Percentiles rank a stretch among this genome's conserved stretches.
These are phyloP conservation scores for Trissoscelio sp. DNA, from an alignment of 2,888 invertebrate species.

Conservation along the genomic window DNA sequence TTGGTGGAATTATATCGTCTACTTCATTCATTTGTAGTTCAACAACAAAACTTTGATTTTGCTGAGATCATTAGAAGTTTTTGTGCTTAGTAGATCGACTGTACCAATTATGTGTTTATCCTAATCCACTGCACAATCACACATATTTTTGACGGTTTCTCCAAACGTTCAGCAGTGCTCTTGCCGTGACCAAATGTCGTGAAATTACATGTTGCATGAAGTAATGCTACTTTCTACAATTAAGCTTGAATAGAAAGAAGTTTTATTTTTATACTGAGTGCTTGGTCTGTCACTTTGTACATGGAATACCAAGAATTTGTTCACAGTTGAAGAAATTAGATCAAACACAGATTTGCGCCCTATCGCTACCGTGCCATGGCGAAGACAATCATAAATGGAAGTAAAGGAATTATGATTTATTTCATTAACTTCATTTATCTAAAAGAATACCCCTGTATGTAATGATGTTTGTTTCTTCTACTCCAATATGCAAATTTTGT, in stretches of 20 bases:
- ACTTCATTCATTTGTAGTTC: too few species aligned
- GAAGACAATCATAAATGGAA: constrained; percentile 30
- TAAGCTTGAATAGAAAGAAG: neutral
- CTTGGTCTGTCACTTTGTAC: neutral
- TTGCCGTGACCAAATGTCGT: neutral
- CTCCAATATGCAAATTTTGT: constrained; percentile 39
- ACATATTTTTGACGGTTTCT: neutral
- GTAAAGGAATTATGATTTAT: constrained; percentile 33
- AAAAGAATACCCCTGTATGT: constrained; percentile 45
- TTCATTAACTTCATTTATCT: constrained; percentile 18
- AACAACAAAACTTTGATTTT: too few species aligned
- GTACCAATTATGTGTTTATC: neutral
- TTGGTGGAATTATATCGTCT: too few species aligned
- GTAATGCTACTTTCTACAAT: neutral
- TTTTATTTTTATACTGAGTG: neutral
- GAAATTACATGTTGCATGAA: neutral
- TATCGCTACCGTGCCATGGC: constrained; percentile 37
- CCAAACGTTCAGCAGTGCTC: neutral
- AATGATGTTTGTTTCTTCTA: constrained; percentile 38
- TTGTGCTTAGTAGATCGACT: neutral
- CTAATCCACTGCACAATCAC: neutral
- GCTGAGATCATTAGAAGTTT: too few species aligned
- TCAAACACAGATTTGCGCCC: too few species aligned
- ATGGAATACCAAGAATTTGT: neutral
- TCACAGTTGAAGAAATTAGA: too few species aligned